A percentile compares a stretch with the other conserved stretches of the same genome.
phyloP scores from a whole-genome alignment of 2,113 vertebrate genomes.

The Hippopotamus amphibius region DNA sequence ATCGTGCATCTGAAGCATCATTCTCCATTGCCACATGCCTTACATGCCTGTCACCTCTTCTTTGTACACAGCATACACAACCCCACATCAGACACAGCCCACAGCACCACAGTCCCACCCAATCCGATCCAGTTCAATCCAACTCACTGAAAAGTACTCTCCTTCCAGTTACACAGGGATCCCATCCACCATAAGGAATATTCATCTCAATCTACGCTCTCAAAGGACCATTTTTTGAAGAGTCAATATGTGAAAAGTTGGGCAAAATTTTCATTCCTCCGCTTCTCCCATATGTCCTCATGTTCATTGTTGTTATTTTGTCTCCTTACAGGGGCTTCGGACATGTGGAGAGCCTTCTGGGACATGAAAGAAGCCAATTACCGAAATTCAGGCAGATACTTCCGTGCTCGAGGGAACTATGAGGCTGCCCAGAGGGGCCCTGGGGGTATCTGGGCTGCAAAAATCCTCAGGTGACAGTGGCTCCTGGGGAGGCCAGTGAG shows the following conservation, averaged over 20 bases:
- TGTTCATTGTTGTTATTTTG: neutral
- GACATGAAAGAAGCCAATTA: constrained; percentile 18
- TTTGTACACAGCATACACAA: neutral
- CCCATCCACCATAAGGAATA: neutral
- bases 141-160: neutral
- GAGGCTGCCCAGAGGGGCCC: constrained; percentile 23
- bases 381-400: constrained; percentile 50
- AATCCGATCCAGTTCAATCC: neutral
- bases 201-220: neutral
- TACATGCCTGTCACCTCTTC: neutral
- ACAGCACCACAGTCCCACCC: neutral
- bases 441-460: neutral
- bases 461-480: neutral
- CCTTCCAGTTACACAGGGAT: rapidly evolving
- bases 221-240: neutral
- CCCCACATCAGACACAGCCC: neutral
- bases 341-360: constrained; percentile 45
- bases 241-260: neutral
- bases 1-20: neutral
- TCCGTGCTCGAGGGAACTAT: constrained; percentile 58
- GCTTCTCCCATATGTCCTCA: neutral
- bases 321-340: neutral
- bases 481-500: neutral
- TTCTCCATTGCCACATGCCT: neutral
- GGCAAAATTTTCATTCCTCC: neutral